Conservation (phyloP, 2,888 invertebrate species). For the Nomada hirtipes region DNA sequence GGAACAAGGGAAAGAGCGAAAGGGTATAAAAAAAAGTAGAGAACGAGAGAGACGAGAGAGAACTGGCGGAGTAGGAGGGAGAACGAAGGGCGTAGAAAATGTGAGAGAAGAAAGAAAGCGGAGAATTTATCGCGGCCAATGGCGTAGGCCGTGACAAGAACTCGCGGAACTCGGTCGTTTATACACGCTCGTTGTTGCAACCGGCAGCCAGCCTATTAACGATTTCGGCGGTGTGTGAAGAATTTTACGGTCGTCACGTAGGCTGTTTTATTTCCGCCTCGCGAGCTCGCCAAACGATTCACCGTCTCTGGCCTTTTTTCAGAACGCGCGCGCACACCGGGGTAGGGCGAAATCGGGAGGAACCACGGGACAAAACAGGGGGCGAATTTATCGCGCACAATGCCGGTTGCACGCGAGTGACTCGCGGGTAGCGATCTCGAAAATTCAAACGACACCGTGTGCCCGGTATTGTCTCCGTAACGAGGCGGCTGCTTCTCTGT, state of each 20-base stretch:
- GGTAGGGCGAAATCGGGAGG: no score
- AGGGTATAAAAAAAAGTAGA: constrained; percentile 11
- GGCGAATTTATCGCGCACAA: constrained; percentile 43
- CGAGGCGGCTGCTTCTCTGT: not conserved
- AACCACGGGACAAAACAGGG: constrained; percentile 25
- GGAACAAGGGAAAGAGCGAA: constrained; percentile 5
- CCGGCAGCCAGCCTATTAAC: constrained; percentile 41
- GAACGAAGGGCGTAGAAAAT: not conserved
- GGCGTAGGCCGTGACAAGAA: constrained; percentile 53
- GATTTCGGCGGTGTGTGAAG: constrained; percentile 48
- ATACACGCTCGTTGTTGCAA: constrained; percentile 19
- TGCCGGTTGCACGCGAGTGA: not conserved
- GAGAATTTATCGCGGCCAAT: constrained; percentile 59
- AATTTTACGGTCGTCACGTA: constrained; percentile 12
- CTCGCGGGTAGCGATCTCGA: constrained; percentile 30
- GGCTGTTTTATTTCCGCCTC: constrained; percentile 36
- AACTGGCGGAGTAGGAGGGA: not conserved
- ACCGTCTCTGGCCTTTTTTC: not conserved
- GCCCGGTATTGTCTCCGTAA: constrained; percentile 51
- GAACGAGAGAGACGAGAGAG: not conserved
- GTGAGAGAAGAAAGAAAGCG: constrained; percentile 28
- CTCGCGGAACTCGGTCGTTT: constrained; percentile 40
- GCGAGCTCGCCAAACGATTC: constrained; percentile 8
- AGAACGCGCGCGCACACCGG: not conserved
- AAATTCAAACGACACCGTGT: constrained; percentile 42